These are phyloP conservation scores for Stigmatopora argus DNA, from an alignment of 2,113 vertebrate genomes.

Conservation along the genomic window DNA sequence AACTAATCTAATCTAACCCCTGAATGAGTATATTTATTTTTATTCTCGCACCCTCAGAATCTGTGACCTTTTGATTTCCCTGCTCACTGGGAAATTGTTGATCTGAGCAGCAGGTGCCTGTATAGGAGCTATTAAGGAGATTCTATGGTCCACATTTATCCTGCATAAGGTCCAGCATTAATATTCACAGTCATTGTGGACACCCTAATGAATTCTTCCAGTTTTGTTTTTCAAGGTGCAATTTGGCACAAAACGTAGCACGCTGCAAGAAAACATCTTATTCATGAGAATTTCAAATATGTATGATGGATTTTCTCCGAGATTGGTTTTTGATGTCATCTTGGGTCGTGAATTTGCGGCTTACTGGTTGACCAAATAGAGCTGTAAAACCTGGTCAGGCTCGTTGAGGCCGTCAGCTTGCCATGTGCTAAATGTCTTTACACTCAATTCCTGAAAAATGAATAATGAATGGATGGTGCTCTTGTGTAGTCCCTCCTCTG, in stretches of 20 bases:
- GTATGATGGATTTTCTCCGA: background rate
- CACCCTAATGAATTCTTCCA: background rate
- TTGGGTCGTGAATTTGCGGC: conserved; percentile 4
- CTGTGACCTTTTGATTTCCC: conserved; percentile 17
- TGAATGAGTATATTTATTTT: conserved; percentile 3
- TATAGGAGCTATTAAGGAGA: conserved; percentile 2
- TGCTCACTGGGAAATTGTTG: conserved; percentile 8
- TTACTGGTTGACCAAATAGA: conserved; percentile 12
- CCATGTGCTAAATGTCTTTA: conserved; percentile 26
- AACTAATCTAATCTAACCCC: conserved; percentile 1
- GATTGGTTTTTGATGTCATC: conserved; percentile 2
- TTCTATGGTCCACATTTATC: conserved; percentile 2
- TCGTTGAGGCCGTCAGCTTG: conserved; percentile 17
- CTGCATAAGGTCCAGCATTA: conserved; percentile 1
- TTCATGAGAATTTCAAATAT: background rate
- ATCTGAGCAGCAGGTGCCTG: conserved; percentile 8
- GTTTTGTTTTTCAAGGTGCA: background rate
- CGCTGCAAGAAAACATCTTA: background rate
- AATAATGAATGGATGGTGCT: conserved; percentile 43
- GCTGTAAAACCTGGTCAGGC: conserved; percentile 22
- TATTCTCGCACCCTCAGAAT: background rate
- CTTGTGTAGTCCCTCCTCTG: conserved; percentile 33
- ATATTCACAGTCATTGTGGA: conserved; percentile 3
- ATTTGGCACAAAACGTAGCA: background rate
- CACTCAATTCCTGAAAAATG: conserved; percentile 44